Base-by-base conservation (phyloP, 1,140 invertebrate species). In the Camponotus floridanus region DNA sequence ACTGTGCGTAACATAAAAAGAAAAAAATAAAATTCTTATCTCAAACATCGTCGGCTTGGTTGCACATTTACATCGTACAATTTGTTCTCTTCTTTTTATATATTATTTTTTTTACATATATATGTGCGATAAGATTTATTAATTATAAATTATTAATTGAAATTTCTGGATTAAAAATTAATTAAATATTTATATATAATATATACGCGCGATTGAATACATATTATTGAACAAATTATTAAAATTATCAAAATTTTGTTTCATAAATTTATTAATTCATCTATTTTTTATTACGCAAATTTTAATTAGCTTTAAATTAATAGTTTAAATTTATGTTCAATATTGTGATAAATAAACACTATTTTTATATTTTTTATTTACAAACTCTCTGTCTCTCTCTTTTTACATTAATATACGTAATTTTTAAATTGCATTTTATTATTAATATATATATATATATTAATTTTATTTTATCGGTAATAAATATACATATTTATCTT, bases 1-100 rank as follows among this genome's bases (percentile, higher is more conserved):
- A 36, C 33, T 55, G 59, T 21, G n/a, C 65, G 18, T 15, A 42
- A 76, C 73, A 70, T 13, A n/a, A 42, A 3, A 21, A 21, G 21
- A 33, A 6, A 67, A 61, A 79, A 73, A 42, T 21, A 71, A 71
- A 81, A 45, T 73, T 31, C 79, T 81, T 81, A 81, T 71, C 78
- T 64, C 13, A 5, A 33, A 45, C n/a, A 62, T 79, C 13, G 33
- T 26, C 21, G 15, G 36, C 36, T 26, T 59, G 13, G n/a, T 21
- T 62, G 21, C 57, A 33, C 62, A n/a, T 55, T 51, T 55, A 21
- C 11, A 33, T 71, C 42, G 6, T 71, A 48, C 13, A 18, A 70
- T 70, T 70, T 80, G 42, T 45, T 59, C 31, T 59, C 57, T 71
- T 71, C 15, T 55, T 57, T 15, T 57, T 42, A 15, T 31, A 48